Conservation (phyloP, 2,113 vertebrate genomes). For the Gopherus flavomarginatus region DNA sequence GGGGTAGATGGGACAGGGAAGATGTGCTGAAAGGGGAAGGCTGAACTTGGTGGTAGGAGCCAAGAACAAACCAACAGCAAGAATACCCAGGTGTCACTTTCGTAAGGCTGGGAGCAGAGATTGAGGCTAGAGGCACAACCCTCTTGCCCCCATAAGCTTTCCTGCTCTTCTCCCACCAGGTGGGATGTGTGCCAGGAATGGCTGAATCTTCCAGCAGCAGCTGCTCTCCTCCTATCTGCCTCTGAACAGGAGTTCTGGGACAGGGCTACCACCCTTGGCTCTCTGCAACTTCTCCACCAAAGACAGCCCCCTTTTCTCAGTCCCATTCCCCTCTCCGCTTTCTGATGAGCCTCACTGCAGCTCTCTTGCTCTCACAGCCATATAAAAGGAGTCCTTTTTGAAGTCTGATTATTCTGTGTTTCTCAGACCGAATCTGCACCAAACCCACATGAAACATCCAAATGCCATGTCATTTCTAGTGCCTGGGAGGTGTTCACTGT, state of each 20-base stretch:
- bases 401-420: neutral
- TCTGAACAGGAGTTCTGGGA: neutral
- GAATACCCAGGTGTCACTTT: fast-evolving
- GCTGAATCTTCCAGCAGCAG: neutral
- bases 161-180: neutral
- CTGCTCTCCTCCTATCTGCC: neutral
- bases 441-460: neutral
- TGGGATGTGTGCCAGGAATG: neutral
- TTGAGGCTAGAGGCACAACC: neutral
- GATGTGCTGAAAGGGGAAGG: neutral
- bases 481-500: neutral
- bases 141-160: neutral
- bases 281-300: neutral
- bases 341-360: neutral
- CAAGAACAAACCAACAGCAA: neutral
- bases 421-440: neutral
- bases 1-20: neutral
- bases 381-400: neutral
- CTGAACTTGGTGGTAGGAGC: neutral
- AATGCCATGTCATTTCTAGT: neutral
- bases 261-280: neutral
- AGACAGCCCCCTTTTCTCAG: neutral
- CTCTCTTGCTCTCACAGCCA: neutral
- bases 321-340: neutral
- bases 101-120: neutral